Evolutionary conservation across 2,797 vertebrate species (phyloP).

Genomic region (Leptodactylus fallax): DNA sequence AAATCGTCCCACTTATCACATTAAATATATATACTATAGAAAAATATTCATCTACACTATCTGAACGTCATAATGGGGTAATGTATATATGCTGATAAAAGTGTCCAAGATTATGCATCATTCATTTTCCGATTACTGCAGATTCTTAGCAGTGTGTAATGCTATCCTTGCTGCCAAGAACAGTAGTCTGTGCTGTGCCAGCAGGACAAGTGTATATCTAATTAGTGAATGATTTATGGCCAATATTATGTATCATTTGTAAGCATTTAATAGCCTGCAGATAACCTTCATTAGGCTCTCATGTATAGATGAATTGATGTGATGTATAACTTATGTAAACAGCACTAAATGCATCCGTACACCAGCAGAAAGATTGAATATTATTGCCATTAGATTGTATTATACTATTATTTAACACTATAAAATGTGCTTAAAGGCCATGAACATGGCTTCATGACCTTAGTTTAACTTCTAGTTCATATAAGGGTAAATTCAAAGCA

Average conservation of each 20-base stretch:
- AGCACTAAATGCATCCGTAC: not conserved
- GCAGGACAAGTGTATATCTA: constrained; percentile 14
- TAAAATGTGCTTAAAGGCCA: not conserved
- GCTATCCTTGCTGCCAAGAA: not conserved
- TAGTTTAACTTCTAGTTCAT: too few relatives aligned
- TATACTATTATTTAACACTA: not conserved
- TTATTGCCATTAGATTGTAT: not conserved
- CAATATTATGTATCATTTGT: constrained; percentile 7
- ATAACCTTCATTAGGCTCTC: not conserved
- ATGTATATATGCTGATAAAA: not conserved
- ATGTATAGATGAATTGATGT: not conserved
- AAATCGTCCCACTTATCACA: too few relatives aligned
- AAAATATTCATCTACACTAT: too few relatives aligned
- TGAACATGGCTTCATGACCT: too few relatives aligned
- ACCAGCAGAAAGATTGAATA: not conserved
- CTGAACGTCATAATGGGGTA: too few relatives aligned
- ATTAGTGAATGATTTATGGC: constrained; percentile 21
- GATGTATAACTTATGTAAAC: not conserved
- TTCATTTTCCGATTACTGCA: not conserved
- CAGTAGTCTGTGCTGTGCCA: not conserved
- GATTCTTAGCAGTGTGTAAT: not conserved
- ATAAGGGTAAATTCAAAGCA: too few relatives aligned
- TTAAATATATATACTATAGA: too few relatives aligned
- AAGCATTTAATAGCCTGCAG: constrained; percentile 3
- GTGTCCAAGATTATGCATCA: not conserved